Evolutionary conservation across 2,888 invertebrate species (phyloP), one percentile per base, ranked within the genome.

Genomic region (Drosophila phalerata): DNA sequence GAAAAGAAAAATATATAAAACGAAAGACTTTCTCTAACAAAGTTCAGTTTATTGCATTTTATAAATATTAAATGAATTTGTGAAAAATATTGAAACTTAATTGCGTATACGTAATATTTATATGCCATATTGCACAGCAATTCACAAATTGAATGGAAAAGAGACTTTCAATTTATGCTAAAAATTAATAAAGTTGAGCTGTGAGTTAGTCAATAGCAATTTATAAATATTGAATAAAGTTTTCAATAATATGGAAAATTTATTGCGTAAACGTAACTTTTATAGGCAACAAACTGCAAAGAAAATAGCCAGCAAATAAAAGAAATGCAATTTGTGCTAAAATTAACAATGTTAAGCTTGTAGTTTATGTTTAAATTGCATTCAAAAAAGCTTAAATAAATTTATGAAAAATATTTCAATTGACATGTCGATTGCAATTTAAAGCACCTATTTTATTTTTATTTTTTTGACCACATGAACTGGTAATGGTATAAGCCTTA

Each of bases 401-500:
- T 51, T 25, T 5, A 11, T 25, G 15, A 13, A 30, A 42, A 30
- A 30, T 53, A 13, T 28, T 22, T 51, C 34, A 37, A 51, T 38
- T 40, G 53, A 9, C 28, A 53, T 40, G 17, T 53, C 13, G 5
- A 28, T 32, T 17, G 55, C 52, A 40, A 42, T 32, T 30, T 9
- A 6, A 55, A 55, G n/a, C 13, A 30, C 42, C 6, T 30, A 8
- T 28, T 28, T 6, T 5, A 13, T 6, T 5, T 28, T 38, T 17
- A 11, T 30, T 22, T 22, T 37, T 34, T 25, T 45, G 53, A 43
- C 34, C 60, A 56, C n/a, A 38, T 38, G 40, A 38, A 47, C 43
- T 49, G 49, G 38, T 52, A 38, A 52, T 38, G 45, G 28, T 6
- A 38, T 48, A 45, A 55, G 48, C 57, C 40, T 11, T 11, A 32